A percentile compares a stretch with the other conserved stretches of the same genome.
phyloP scores from a whole-genome alignment of 2,797 vertebrate genomes.

The Sebastolobus altivelis region DNA sequence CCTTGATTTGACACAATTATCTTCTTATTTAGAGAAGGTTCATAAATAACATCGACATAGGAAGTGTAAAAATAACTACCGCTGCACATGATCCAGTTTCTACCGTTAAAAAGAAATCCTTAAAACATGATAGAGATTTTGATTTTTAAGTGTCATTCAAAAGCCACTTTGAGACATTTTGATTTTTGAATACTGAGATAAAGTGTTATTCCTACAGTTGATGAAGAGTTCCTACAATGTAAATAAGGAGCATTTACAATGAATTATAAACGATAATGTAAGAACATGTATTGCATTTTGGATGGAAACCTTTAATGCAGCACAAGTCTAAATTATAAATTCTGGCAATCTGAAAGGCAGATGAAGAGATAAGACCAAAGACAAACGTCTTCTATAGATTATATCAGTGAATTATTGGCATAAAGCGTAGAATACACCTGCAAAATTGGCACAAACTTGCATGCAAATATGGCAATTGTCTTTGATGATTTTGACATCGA shows the following conservation, averaged over 20 bases:
- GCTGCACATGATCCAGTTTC: slow-evolving; percentile 3
- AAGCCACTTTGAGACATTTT: neutral
- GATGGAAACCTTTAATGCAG: slow-evolving; percentile 56
- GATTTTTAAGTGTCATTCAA: neutral
- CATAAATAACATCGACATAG: slow-evolving; percentile 42
- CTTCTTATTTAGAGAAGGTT: slow-evolving; percentile 64
- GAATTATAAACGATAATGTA: neutral
- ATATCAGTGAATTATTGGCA: slow-evolving; percentile 56
- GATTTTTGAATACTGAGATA: neutral
- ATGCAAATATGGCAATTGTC: slow-evolving; percentile 75
- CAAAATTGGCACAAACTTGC: slow-evolving; percentile 86
- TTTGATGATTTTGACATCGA: slow-evolving; percentile 32
- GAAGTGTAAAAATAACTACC: slow-evolving; percentile 43
- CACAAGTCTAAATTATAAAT: slow-evolving; percentile 46
- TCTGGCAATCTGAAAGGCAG: slow-evolving; percentile 31
- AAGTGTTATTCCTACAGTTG: neutral
- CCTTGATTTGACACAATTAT: slow-evolving; percentile 64
- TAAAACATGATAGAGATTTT: neutral
- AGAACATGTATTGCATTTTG: neutral
- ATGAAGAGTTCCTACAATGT: neutral
- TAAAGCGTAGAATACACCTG: slow-evolving; percentile 85
- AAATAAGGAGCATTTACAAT: slow-evolving; percentile 1
- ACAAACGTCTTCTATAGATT: slow-evolving; percentile 53
- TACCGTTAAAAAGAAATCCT: slow-evolving; percentile 3
- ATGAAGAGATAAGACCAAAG: slow-evolving; percentile 33